Evolutionary conservation across 1,140 invertebrate genomes (phyloP).

Genomic region (Diabrotica virgifera): DNA sequence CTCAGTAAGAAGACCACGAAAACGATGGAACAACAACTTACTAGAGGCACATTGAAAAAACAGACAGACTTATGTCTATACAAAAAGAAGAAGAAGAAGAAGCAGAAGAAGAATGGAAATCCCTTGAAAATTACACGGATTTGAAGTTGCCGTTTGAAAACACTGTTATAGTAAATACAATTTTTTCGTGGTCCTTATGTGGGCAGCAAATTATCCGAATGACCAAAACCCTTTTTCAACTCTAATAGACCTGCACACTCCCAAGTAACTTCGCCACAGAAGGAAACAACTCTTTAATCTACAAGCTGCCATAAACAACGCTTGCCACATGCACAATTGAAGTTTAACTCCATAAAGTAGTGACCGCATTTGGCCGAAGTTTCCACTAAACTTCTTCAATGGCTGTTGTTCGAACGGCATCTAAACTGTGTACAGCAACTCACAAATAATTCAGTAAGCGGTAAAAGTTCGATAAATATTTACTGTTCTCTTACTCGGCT

Average conservation of each 20-base stretch:
- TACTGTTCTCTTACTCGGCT: constrained; percentile 5
- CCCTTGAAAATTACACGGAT: too few relatives aligned
- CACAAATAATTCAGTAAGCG: constrained; percentile 12
- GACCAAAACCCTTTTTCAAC: not conserved
- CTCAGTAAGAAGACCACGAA: too few relatives aligned
- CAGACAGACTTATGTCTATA: too few relatives aligned
- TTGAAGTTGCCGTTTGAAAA: too few relatives aligned
- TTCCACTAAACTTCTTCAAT: constrained; percentile 12
- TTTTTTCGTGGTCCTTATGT: too few relatives aligned
- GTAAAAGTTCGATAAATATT: constrained; percentile 15
- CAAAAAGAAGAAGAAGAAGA: too few relatives aligned
- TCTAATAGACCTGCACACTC: not conserved
- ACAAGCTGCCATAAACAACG: not conserved
- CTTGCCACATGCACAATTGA: constrained; percentile 2
- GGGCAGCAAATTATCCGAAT: too few relatives aligned
- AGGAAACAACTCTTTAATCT: not conserved
- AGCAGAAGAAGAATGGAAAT: too few relatives aligned
- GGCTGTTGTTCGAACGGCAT: not conserved
- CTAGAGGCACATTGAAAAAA: too few relatives aligned
- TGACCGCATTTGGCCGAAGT: constrained; percentile 15
- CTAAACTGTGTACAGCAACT: not conserved
- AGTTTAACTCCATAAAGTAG: constrained; percentile 11
- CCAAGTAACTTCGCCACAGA: too few relatives aligned
- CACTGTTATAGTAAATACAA: too few relatives aligned
- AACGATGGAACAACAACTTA: too few relatives aligned